phyloP scores from a whole-genome alignment of 1,140 invertebrate genomes.

The Cydia pomonella region DNA sequence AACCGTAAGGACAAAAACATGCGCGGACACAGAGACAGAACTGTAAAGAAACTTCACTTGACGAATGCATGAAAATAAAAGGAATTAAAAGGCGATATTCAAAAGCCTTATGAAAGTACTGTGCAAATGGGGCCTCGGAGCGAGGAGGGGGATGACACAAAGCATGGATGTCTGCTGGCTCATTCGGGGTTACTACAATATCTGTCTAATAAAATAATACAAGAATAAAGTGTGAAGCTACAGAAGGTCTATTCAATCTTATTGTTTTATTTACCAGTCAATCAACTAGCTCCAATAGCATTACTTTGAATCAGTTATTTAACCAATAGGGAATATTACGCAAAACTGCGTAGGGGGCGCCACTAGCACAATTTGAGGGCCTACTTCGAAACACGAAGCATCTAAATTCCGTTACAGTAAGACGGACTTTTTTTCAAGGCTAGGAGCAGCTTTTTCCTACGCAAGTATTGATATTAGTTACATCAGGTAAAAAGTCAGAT shows the following conservation, averaged over 20 bases:
- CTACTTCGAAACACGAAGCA: no score
- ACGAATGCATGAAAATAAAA: slow-evolving; percentile 47
- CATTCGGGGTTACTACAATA: background rate
- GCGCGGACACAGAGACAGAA: slow-evolving; percentile 77
- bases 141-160: slow-evolving; percentile 65
- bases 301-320: no score
- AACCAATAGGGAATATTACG: no score
- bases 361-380: no score
- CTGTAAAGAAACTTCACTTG: slow-evolving; percentile 31
- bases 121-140: slow-evolving; percentile 76
- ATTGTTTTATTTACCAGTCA: background rate
- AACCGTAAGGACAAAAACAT: slow-evolving; percentile 70
- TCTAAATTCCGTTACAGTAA: no score
- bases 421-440: no score
- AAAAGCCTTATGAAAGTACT: slow-evolving; percentile 52
- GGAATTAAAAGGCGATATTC: slow-evolving; percentile 40
- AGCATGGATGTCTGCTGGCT: slow-evolving; percentile 65
- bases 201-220: background rate
- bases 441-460: no score
- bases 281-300: background rate
- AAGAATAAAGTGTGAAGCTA: background rate
- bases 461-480: background rate
- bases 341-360: no score
- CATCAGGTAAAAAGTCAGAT: background rate
- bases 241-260: slow-evolving; percentile 1